Conservation (phyloP, 2,113 vertebrate species). For the Oncorhynchus clarkii region DNA sequence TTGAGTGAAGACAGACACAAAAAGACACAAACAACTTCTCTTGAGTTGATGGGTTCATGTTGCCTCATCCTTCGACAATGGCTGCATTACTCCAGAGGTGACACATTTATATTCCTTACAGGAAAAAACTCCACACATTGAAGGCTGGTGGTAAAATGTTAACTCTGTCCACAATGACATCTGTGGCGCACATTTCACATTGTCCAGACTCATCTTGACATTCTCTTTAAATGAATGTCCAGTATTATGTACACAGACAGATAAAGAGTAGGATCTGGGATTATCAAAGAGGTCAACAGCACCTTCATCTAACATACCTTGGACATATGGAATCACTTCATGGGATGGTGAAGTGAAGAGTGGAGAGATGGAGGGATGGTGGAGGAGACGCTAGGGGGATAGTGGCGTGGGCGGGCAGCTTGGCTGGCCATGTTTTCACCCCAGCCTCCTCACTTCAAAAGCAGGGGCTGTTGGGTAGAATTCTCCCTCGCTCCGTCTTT, state of each 20-base stretch:
- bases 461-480: constrained; percentile 14
- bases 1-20: neutral
- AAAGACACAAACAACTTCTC: neutral
- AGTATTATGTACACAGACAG: constrained; percentile 42
- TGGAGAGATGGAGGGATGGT: neutral
- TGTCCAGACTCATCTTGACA: neutral
- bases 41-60: no score
- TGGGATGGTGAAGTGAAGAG: neutral
- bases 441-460: constrained; percentile 62
- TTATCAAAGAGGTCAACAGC: constrained; percentile 51
- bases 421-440: constrained; percentile 35
- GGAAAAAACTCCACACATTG: neutral
- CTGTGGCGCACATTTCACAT: constrained; percentile 8
- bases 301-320: constrained; percentile 59
- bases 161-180: neutral
- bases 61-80: neutral
- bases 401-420: constrained; percentile 1
- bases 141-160: neutral
- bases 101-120: neutral
- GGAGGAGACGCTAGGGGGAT: neutral
- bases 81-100: neutral
- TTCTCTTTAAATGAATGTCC: neutral
- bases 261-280: constrained; percentile 70
- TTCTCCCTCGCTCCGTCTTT: neutral
- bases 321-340: constrained; percentile 73